These are phyloP conservation scores for Melanargia galathea DNA, from an alignment of 2,888 invertebrate genomes.

Conservation along the genomic window DNA sequence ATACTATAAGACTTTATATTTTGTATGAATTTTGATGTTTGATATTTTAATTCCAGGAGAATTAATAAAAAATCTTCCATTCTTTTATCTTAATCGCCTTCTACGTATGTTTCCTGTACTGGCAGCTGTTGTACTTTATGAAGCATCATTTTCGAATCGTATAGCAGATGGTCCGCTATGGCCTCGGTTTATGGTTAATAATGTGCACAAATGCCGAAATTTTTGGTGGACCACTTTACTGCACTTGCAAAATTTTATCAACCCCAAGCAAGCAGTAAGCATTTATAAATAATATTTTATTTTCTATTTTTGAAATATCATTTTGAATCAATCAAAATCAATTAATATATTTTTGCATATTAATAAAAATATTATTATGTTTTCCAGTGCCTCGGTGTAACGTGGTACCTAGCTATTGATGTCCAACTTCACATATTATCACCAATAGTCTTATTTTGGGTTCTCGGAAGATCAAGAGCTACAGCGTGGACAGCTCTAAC, in stretches of 20 bases:
- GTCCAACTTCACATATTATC: conserved; percentile 47
- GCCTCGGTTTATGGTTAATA: conserved; percentile 37
- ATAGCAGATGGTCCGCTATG: conserved; percentile 59
- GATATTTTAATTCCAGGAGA: conserved; percentile 47
- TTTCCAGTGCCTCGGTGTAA: conserved; percentile 43
- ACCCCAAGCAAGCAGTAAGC: conserved; percentile 50
- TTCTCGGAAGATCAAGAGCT: conserved; percentile 39
- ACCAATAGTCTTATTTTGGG: conserved; percentile 46
- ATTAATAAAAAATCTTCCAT: conserved; percentile 55
- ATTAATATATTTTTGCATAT: background rate
- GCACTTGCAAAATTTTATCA: conserved; percentile 61
- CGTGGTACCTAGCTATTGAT: conserved; percentile 48
- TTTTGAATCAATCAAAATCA: too few relatives aligned
- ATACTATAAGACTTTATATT: background rate
- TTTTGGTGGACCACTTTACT: conserved; percentile 66
- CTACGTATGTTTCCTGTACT: conserved; percentile 62
- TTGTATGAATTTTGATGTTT: background rate
- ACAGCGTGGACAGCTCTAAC: conserved; percentile 40
- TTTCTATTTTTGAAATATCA: too few relatives aligned
- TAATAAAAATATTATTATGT: background rate
- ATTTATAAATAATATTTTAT: background rate
- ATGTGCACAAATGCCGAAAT: conserved; percentile 52
- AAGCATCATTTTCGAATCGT: conserved; percentile 54
- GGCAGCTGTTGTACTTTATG: conserved; percentile 54
- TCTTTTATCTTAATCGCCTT: conserved; percentile 63